Base-by-base conservation (phyloP, 2,888 invertebrate genomes). In the Siphlonurus alternatus region DNA sequence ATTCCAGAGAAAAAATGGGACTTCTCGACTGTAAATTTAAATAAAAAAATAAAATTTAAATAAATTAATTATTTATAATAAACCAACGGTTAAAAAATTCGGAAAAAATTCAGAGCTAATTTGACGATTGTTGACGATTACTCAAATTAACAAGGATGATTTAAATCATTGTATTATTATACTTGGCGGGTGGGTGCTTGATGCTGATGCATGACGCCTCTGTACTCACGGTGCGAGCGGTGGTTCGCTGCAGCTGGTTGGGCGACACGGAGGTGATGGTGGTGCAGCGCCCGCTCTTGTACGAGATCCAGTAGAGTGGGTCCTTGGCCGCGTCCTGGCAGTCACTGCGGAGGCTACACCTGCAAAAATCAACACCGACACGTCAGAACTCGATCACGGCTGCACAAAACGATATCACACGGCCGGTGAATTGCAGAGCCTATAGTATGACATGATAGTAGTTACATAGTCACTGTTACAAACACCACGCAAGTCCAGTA, bases 231-330 rank as follows among this genome's bases (percentile, higher is more conserved):
- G 93, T 94, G 76, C 93, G 81, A 61, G 93, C 93, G 25, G 93
- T 94, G 60, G 94, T 94, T 73, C 93, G 84, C 80, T 96, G 95
- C 70, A 96, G 80, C 75, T 92, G 89, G 76, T 89, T 86, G 23
- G 96, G 96, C 68, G 87, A 86, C 65, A 97, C 95, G 72, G 86
- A 87, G 24, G 93, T 93, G 71, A 97, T 96, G 65, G 92, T 92
- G 20, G 96, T 95, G 76, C 97, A 97, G 72, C 93, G 87, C n/a
- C 93, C 93, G 73, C 93, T 94, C 74, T 92, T 93, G 77, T 96
- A 97, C 63, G 93, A 90, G 72, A 97, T 90, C 97, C 97, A 97
- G 74, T 93, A 92, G 61, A 94, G 79, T 1, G 92, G 90, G 79
- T 94, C 92, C 74, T 90, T 88, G 59, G 92, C 92, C 69, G 93